Evolutionary conservation across 2,113 vertebrate genomes (phyloP).

Genomic region (Ochotona curzoniae): DNA sequence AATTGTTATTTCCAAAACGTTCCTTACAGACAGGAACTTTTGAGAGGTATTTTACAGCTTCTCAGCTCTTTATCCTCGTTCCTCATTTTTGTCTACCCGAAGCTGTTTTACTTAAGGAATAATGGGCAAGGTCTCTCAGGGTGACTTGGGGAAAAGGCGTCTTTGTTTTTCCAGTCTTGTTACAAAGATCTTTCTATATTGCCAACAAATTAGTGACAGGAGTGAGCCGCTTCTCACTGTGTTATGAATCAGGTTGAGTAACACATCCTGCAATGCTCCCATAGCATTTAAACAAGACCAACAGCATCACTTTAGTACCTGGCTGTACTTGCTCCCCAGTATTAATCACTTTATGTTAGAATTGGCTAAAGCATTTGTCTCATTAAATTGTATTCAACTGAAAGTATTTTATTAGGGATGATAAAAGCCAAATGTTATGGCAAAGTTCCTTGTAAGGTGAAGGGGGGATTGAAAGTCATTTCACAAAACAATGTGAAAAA

Average conservation of each 20-base stretch:
- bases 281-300: not conserved
- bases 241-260: not conserved
- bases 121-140: constrained; percentile 8
- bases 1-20: not conserved
- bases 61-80: not conserved
- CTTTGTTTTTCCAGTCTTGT: not conserved
- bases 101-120: not conserved
- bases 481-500: constrained; percentile 75
- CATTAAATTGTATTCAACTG: constrained; percentile 64
- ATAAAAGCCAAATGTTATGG: constrained; percentile 73
- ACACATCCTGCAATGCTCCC: not conserved
- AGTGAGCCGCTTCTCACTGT: not conserved
- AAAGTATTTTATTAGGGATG: constrained; percentile 70
- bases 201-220: not conserved
- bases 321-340: not conserved
- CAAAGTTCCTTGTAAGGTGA: constrained; percentile 76
- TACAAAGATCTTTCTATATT: not conserved
- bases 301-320: constrained; percentile 2
- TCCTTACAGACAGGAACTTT: not conserved
- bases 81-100: not conserved
- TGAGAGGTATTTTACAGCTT: not conserved
- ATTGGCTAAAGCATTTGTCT: constrained; percentile 56
- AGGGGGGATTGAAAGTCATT: constrained; percentile 71
- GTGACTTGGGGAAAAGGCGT: not conserved
- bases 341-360: constrained; percentile 44